Evolutionary conservation across 1,140 invertebrate species (phyloP), one percentile per base, ranked within the genome.

Genomic region (Pseudomyrmex gracilis): DNA sequence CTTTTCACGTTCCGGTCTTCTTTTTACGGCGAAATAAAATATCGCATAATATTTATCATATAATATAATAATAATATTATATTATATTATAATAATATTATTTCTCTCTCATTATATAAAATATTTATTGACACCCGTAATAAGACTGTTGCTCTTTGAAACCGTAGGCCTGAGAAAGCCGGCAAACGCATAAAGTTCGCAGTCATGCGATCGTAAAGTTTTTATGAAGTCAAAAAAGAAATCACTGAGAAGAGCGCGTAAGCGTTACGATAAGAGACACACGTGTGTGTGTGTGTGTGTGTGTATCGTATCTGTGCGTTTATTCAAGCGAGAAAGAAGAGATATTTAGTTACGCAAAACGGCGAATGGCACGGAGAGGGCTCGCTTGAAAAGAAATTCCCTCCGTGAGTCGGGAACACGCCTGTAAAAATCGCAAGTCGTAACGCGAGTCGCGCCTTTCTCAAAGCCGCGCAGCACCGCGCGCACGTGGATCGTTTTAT

Each of bases 401-500:
- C 9, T 7, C 1, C 34, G 34, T 7, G 4, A 22, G 22, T 15
- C n/a, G 15, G n/a, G n/a, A n/a, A 66, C 66, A 84, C 58, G 85
- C 47, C 68, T 55, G 61, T 57, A 78, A 87, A 34, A 84, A 73
- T 77, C 51, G 67, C 57, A 34, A 34, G 34, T 34, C 34, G 34
- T 34, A 34, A 34, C 82, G 66, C 45, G 73, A 68, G 24, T 24
- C n/a, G 61, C 49, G 71, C 17, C 17, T 67, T 55, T 24, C 43
- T 73, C 10, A 49, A 57, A 55, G 53, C 53, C 60, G 61, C 24
- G 68, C 20, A 9, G 24, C 24, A 24, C 3, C 3, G 24, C 24
- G 24, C 34, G 17, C 80, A 12, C 76, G 22, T 51, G 12, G 57
- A 49, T 34, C 61, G 43, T 88, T 85, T 85, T 83, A 88, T 85